Conservation (phyloP, 2,113 vertebrate genomes). For the Rallus limicola region DNA sequence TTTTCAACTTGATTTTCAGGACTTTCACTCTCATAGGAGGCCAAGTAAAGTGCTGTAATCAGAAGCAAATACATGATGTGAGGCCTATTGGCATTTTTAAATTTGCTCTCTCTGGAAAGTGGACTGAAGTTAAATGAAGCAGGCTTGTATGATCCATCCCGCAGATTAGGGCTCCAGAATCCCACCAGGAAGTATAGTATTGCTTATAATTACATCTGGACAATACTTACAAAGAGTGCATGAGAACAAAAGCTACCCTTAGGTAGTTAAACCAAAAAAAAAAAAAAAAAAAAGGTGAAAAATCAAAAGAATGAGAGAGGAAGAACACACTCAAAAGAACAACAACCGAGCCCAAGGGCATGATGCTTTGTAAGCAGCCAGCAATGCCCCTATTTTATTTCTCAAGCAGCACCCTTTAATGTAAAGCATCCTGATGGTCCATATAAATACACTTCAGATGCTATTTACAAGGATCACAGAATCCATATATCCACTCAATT, state of each 20-base stretch:
- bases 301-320: neutral
- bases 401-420: neutral
- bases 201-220: neutral
- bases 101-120: neutral
- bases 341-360: neutral
- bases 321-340: neutral
- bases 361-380: neutral
- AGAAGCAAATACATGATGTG: slow-evolving; percentile 7
- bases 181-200: neutral
- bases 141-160: neutral
- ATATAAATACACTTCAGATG: neutral
- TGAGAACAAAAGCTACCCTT: neutral
- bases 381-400: neutral
- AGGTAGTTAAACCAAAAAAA: neutral
- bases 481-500: neutral
- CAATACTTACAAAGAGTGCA: neutral
- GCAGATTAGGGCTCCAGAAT: neutral
- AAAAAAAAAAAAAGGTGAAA: neutral
- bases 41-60: slow-evolving; percentile 87
- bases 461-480: neutral
- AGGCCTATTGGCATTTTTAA: neutral
- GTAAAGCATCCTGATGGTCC: neutral
- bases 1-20: slow-evolving; percentile 95
- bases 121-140: neutral
- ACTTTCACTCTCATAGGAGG: slow-evolving; percentile 93